Base-by-base conservation (phyloP, 2,797 vertebrate species). In the Pempheris klunzingeri region DNA sequence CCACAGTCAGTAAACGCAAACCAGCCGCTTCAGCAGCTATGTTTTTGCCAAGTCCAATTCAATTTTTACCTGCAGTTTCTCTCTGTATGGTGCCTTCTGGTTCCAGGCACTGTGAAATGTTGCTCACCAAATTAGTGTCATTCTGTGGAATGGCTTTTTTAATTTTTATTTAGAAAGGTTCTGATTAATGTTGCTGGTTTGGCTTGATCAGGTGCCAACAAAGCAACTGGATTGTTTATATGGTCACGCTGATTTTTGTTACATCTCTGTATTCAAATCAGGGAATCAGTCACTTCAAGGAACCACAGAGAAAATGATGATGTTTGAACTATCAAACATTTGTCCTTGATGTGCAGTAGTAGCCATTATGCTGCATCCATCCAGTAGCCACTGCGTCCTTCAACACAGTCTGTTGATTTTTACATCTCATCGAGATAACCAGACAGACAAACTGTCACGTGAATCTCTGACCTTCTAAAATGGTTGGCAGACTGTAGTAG, bases 21-120 rank as follows among this genome's bases (percentile, higher is more conserved):
- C 57, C 67, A 75, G 64, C 46, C 81, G 83, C 70, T 85, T 85
- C 82, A 84, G 61, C 76, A 74, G 59, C 66, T 71, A 57, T 41
- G 26, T 81, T 85, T 85, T 77, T 76, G 78, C 66, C 63, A 76
- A 86, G 79, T 79, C 80, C 64, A 81, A 82, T 78, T 84, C 74
- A 64, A 59, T 74, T 64, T 74, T n/a, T 66, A 72, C 80, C 80
- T 61, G 68, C 49, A 50, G 83, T 67, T 75, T 77, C 63, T 65
- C 74, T 71, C 75, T 28, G 44, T 69, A 26, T 54, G 64, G 60
- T 10, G 63, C 53, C 32, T 59, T 65, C 52, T 84, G 67, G 64
- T 73, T 82, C 64, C 71, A 80, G 71, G 54, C 41, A 72, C 38
- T 85, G 70, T 81, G 74, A 89, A 87, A 89, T 78, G 58, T 64